Evolutionary conservation across 2,888 invertebrate species (phyloP).

Genomic region (Rhodophaea formosa): DNA sequence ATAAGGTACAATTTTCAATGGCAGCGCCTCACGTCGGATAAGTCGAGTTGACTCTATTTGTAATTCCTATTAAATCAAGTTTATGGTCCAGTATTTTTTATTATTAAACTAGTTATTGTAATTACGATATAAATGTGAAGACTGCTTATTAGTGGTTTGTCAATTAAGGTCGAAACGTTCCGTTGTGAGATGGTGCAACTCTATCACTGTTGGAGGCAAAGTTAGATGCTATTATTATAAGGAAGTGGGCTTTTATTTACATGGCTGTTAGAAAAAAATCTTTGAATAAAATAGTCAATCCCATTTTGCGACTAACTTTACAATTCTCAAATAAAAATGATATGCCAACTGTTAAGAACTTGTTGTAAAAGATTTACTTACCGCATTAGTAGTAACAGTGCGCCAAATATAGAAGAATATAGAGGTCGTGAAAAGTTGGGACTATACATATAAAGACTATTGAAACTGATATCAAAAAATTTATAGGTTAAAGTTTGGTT

Average conservation of each 20-base stretch:
- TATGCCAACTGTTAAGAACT: too few species aligned
- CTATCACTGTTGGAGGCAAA: slow-evolving; percentile 11
- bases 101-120: slow-evolving; percentile 57
- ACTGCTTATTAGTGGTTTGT: slow-evolving; percentile 75
- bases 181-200: slow-evolving; percentile 41
- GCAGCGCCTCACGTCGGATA: slow-evolving; percentile 22
- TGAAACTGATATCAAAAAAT: too few species aligned
- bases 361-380: too few species aligned
- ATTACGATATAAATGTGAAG: slow-evolving; percentile 62
- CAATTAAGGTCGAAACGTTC: slow-evolving; percentile 59
- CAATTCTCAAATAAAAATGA: too few species aligned
- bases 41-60: slow-evolving; percentile 36
- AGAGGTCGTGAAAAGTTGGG: too few species aligned
- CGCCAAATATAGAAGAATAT: too few species aligned
- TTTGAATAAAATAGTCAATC: too few species aligned
- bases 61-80: slow-evolving; percentile 74
- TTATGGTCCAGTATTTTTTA: slow-evolving; percentile 78
- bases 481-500: too few species aligned
- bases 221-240: not conserved
- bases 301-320: too few species aligned
- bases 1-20: slow-evolving; percentile 37
- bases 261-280: not conserved
- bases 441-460: too few species aligned
- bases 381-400: too few species aligned
- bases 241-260: not conserved